A percentile compares a stretch with the other conserved stretches of the same genome.
Evolutionary conservation across 2,797 vertebrate genomes (phyloP).

Genomic region (Sparidentex hasta): DNA sequence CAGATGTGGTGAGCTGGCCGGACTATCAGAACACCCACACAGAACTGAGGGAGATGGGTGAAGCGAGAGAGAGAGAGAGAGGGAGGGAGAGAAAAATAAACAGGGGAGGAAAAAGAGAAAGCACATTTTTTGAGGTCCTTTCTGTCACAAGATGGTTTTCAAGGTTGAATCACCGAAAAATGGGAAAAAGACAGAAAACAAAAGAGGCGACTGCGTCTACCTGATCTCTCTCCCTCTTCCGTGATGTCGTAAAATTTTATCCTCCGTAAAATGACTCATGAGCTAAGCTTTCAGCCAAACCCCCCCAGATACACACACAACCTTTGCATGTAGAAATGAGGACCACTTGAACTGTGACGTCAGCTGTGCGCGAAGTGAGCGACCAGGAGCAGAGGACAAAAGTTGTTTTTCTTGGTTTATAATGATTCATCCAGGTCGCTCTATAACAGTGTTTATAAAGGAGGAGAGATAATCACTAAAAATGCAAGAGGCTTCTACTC

Average conservation of each 20-base stretch:
- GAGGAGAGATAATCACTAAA: constrained; percentile 7
- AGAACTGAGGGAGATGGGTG: constrained; percentile 21
- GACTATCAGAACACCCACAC: constrained; percentile 65
- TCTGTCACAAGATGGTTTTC: constrained; percentile 17
- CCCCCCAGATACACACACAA: constrained; percentile 5
- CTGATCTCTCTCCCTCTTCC: constrained; percentile 1
- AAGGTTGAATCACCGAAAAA: constrained; percentile 44
- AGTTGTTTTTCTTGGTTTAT: constrained; percentile 29
- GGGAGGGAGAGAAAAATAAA: constrained; percentile 33
- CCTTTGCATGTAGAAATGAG: constrained; percentile 20
- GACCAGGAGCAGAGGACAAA: background rate
- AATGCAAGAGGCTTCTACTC: constrained; percentile 18
- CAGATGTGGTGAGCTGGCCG: constrained; percentile 74
- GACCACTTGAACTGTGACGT: constrained; percentile 26
- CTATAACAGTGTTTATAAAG: constrained; percentile 26
- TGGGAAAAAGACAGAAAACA: background rate
- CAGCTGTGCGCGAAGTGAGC: constrained; percentile 26
- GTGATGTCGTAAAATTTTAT: constrained; percentile 18
- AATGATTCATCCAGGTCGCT: constrained; percentile 23
- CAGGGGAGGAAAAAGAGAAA: constrained; percentile 24
- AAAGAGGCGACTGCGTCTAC: constrained; percentile 13
- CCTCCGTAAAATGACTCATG: constrained; percentile 27
- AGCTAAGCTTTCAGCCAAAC: constrained; percentile 9
- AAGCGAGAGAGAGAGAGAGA: background rate
- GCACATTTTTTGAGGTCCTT: constrained; percentile 9